Base-by-base conservation (phyloP, 2,113 vertebrate genomes). In the Callocephalon fimbriatum region DNA sequence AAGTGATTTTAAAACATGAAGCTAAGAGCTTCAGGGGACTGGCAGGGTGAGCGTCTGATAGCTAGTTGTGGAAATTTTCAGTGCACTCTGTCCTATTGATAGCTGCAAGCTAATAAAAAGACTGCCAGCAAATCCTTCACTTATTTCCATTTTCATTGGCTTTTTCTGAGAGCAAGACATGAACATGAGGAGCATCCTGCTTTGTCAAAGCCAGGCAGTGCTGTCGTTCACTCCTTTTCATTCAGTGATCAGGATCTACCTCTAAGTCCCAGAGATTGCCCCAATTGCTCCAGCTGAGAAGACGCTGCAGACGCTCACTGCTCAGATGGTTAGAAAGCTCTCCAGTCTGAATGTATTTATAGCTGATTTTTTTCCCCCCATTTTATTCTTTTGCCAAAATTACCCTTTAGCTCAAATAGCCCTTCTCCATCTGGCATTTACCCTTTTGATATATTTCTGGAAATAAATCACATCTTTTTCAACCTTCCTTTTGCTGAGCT, bases 361-460 rank as follows among this genome's bases (percentile, higher is more conserved):
- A 40, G 23, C 10, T 86, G 14, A 61, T 76, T 78, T 83, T 87
- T 86, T 7, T 1, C 1, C 10, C 18, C 25, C 25, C 7, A 3
- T 53, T 81, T 84, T 77, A 9, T 66, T 61, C 35, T 90, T 76
- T 59, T 56, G 16, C 67, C 62, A 66, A 90, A 93, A 95, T 93
- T 77, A 26, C 22, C 71, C n/a, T 70, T 89, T 90, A 58, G 58
- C 48, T 88, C 58, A 79, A 86, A 95, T 54, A 92, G n/a, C 40
- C 59, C 17, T 62, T 93, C 53, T 79, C 62, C 22, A 62, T 45
- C 37, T 88, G 50, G 19, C 17, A 73, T 86, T 88, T 92, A 58
- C 6, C 79, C 40, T 83, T 91, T n/a, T 78, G 72, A 80, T 86
- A 32, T 77, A 29, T 73, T 95, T 88, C 77, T 95, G 65, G 88